Conservation (phyloP, 2,888 invertebrate species). For the Eupithecia tripunctaria region DNA sequence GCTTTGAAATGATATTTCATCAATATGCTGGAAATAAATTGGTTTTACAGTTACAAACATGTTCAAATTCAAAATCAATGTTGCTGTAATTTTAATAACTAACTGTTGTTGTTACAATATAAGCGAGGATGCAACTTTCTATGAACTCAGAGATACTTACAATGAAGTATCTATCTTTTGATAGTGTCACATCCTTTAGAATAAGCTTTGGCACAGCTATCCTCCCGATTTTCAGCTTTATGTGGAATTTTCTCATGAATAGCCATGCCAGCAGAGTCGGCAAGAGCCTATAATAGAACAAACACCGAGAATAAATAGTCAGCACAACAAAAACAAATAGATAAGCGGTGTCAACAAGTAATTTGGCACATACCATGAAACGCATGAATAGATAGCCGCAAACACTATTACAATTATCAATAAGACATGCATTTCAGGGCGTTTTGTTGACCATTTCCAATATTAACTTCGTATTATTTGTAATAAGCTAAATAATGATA, state of each 20-base stretch:
- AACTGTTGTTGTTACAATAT: not conserved
- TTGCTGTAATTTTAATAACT: not conserved
- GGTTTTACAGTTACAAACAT: not conserved
- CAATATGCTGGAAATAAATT: conserved; percentile 87
- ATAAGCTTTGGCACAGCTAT: conserved; percentile 92
- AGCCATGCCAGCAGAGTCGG: conserved; percentile 92
- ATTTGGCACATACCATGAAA: conserved; percentile 83
- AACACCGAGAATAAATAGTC: conserved; percentile 48
- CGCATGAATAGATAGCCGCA: conserved; percentile 83
- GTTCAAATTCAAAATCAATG: not conserved
- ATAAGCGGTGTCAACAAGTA: conserved; percentile 53
- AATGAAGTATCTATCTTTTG: conserved; percentile 90
- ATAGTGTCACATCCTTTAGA: conserved; percentile 91
- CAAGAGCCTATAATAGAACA: conserved; percentile 86
- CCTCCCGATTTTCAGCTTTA: conserved; percentile 91
- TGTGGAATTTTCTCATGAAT: conserved; percentile 90
- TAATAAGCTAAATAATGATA: not conserved
- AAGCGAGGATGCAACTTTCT: not conserved
- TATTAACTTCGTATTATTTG: not conserved
- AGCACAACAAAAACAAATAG: conserved; percentile 64
- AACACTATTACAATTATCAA: conserved; percentile 69
- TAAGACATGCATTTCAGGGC: conserved; percentile 68
- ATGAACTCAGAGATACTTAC: conserved; percentile 77
- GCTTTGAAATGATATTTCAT: conserved; percentile 93
- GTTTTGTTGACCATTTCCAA: conserved; percentile 56